These are phyloP conservation scores for Zaprionus lachaisei DNA, from an alignment of 1,140 invertebrate genomes.

Conservation along the genomic window DNA sequence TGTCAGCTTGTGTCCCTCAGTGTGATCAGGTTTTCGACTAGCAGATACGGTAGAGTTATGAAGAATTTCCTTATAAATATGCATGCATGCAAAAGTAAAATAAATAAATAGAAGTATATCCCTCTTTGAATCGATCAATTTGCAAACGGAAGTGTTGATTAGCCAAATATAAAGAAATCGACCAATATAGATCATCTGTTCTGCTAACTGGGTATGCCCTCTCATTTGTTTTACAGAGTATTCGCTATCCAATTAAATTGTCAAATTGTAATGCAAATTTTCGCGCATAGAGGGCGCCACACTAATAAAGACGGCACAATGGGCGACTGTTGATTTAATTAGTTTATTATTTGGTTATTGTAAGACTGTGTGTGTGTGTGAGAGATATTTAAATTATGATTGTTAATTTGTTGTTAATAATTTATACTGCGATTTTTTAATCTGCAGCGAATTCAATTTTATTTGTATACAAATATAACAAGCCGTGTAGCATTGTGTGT, in stretches of 20 bases:
- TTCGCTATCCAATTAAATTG: slow-evolving; percentile 39
- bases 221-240: neutral
- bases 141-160: neutral
- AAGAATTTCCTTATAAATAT: neutral
- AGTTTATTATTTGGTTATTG: slow-evolving; percentile 71
- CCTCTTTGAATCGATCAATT: neutral
- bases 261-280: slow-evolving; percentile 60
- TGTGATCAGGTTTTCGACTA: neutral
- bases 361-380: slow-evolving; percentile 15
- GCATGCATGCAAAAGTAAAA: neutral
- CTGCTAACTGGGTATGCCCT: neutral
- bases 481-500: slow-evolving; percentile 9
- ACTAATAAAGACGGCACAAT: slow-evolving; percentile 43
- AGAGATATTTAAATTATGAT: slow-evolving; percentile 65
- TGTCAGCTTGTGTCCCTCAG: neutral
- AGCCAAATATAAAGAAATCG: neutral
- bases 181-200: neutral
- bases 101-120: neutral
- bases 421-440: slow-evolving; percentile 65
- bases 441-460: slow-evolving; percentile 69
- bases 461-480: slow-evolving; percentile 51
- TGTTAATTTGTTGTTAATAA: slow-evolving; percentile 75
- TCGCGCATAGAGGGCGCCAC: slow-evolving; percentile 40
- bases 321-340: slow-evolving; percentile 74
- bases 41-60: neutral